A percentile compares a stretch with the other conserved stretches of the same genome.
Evolutionary conservation across 2,888 invertebrate genomes (phyloP).

Genomic region (Piscicola geometra): DNA sequence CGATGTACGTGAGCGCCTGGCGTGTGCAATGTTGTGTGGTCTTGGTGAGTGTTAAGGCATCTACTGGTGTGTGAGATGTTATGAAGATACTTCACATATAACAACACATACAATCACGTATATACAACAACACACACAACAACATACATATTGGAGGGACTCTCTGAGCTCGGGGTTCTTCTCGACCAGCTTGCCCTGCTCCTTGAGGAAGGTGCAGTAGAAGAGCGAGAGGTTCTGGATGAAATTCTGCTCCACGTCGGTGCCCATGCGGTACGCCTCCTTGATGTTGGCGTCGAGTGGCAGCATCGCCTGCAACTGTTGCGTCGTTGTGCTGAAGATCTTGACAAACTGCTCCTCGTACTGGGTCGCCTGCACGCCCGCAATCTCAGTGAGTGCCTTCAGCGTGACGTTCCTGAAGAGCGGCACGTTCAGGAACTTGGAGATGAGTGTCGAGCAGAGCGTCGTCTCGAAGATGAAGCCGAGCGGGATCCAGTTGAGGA

Average conservation of each 20-base stretch:
- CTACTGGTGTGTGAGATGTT: too few relatives aligned
- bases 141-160: slow-evolving; percentile 64
- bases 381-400: slow-evolving; percentile 94
- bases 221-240: slow-evolving; percentile 97
- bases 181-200: slow-evolving; percentile 68
- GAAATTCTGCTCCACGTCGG: slow-evolving; percentile 95
- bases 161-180: slow-evolving; percentile 69
- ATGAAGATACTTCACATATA: background rate
- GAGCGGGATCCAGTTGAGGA: slow-evolving; percentile 99
- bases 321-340: slow-evolving; percentile 85
- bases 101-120: too few relatives aligned
- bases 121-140: background rate
- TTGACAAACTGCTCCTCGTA: slow-evolving; percentile 89
- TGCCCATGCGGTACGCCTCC: slow-evolving; percentile 85
- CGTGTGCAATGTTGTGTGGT: slow-evolving; percentile 17
- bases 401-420: slow-evolving; percentile 95
- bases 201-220: slow-evolving; percentile 89
- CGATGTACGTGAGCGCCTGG: slow-evolving; percentile 56
- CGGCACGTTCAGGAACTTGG: slow-evolving; percentile 94
- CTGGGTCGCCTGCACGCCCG: slow-evolving; percentile 74
- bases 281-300: slow-evolving; percentile 85
- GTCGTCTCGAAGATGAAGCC: slow-evolving; percentile 99
- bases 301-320: slow-evolving; percentile 82
- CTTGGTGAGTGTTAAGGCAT: too few relatives aligned
- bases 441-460: slow-evolving; percentile 84